Percentiles rank a stretch among this genome's conserved stretches.
These are phyloP conservation scores for Manis javanica DNA, from an alignment of 2,797 vertebrate genomes.

Conservation along the genomic window DNA sequence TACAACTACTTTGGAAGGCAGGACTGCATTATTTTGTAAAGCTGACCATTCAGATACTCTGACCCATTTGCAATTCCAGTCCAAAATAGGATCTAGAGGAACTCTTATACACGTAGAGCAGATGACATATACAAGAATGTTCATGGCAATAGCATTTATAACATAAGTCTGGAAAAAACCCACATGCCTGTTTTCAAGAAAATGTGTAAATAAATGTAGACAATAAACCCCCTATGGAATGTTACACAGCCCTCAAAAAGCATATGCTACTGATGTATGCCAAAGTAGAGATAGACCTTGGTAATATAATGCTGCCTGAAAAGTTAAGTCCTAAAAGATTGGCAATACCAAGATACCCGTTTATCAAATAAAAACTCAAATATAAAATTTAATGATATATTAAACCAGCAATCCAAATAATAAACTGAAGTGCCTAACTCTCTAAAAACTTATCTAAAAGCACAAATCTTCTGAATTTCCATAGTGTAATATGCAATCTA, in stretches of 20 bases:
- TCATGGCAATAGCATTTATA: neutral
- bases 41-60: neutral
- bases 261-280: neutral
- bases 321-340: slow-evolving; percentile 30
- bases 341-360: neutral
- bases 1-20: neutral
- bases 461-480: slow-evolving; percentile 32
- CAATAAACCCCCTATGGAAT: neutral
- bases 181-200: neutral
- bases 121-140: neutral
- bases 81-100: neutral
- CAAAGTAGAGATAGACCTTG: neutral
- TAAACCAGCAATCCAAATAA: slow-evolving; percentile 45
- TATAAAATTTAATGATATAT: slow-evolving; percentile 45
- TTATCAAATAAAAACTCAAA: slow-evolving; percentile 48
- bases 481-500: neutral
- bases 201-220: neutral
- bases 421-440: slow-evolving; percentile 10
- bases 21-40: neutral
- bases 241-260: neutral
- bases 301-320: neutral
- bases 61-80: neutral
- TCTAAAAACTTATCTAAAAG: slow-evolving; percentile 5
- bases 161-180: neutral
- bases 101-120: neutral